These are phyloP conservation scores for Harpagoxenus sublaevis DNA, from an alignment of 2,888 invertebrate species.

Conservation along the genomic window DNA sequence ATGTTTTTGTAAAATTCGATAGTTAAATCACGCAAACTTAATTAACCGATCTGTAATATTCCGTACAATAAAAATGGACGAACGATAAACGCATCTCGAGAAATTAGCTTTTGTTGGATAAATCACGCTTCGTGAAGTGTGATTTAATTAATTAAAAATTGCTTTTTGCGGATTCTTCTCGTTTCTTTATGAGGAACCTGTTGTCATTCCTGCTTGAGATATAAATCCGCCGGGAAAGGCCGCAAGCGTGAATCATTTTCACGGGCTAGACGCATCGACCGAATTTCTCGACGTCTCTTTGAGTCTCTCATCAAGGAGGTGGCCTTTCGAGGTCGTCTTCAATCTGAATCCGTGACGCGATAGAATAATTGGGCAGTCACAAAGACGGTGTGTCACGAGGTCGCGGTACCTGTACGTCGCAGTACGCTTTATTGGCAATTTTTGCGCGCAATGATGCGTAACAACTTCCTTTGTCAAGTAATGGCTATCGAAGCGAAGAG, in stretches of 20 bases:
- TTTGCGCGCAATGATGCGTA: conserved; percentile 62
- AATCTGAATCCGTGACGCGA: conserved; percentile 60
- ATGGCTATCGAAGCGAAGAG: conserved; percentile 18
- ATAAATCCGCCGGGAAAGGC: neutral
- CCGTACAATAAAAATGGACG: neutral
- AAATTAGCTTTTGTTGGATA: neutral
- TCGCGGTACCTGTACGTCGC: conserved; percentile 65
- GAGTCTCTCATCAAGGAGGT: neutral
- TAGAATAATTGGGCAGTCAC: conserved; percentile 64
- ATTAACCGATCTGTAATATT: neutral
- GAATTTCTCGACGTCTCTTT: conserved; percentile 28
- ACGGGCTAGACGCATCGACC: neutral
- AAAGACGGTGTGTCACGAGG: conserved; percentile 60
- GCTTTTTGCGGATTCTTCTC: neutral
- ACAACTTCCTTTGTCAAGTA: conserved; percentile 58
- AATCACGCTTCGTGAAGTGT: neutral
- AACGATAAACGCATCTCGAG: neutral
- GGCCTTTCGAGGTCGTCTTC: conserved; percentile 64
- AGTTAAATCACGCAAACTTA: neutral
- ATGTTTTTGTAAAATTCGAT: neutral
- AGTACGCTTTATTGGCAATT: conserved; percentile 61
- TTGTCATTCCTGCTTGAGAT: neutral
- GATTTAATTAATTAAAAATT: neutral
- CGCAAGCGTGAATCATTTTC: conserved; percentile 38
- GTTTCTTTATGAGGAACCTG: neutral